These are phyloP conservation scores for Oxygymnocypris stewartii DNA, from an alignment of 2,113 vertebrate species.

Conservation along the genomic window DNA sequence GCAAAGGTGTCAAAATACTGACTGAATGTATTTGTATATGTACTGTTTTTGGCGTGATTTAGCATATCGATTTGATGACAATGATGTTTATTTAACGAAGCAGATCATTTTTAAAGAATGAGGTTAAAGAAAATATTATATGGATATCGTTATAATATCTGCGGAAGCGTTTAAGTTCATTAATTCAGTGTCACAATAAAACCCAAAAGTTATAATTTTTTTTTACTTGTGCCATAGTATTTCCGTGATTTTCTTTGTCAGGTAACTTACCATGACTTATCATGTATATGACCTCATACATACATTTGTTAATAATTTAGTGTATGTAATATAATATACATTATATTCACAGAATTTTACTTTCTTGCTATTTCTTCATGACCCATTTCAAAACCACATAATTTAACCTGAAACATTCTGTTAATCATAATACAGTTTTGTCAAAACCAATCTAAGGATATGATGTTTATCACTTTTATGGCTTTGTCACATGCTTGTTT, in stretches of 20 bases:
- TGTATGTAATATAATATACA: background rate
- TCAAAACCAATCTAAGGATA: background rate
- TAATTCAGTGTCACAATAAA: background rate
- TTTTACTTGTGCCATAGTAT: background rate
- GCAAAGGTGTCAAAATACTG: too few relatives aligned
- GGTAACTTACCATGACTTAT: background rate
- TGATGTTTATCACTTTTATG: background rate
- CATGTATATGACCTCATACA: background rate
- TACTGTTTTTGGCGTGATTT: background rate
- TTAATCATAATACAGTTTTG: background rate
- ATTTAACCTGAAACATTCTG: background rate
- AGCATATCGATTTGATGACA: background rate
- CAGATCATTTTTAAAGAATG: background rate
- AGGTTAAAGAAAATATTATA: background rate
- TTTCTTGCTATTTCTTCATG: background rate
- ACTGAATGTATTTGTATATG: background rate
- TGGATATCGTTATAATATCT: background rate
- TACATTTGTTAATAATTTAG: background rate
- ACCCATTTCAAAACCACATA: background rate
- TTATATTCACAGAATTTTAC: background rate
- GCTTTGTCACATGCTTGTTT: background rate
- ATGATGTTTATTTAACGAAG: conserved; percentile 4
- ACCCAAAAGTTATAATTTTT: too few relatives aligned
- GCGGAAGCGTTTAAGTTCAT: background rate
- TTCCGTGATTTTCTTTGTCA: background rate